Percentiles rank a stretch among this genome's conserved stretches.
Conservation (phyloP, 2,797 vertebrate species). For the Manis pentadactyla region DNA sequence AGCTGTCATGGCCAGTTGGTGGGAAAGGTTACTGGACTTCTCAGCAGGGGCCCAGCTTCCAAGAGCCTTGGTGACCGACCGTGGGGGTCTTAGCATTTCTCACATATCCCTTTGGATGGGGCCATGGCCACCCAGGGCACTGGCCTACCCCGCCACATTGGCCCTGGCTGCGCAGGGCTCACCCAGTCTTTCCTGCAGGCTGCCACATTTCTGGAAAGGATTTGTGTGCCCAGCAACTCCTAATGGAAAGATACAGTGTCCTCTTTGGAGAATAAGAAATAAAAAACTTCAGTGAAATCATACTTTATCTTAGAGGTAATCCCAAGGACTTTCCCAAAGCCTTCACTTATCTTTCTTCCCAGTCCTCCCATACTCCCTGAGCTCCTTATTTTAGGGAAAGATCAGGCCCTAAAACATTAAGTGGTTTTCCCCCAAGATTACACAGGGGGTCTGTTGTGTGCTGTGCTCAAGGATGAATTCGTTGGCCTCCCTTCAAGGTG, state of each 20-base stretch:
- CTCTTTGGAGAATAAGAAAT: background rate
- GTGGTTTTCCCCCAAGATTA: background rate
- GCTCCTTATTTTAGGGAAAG: background rate
- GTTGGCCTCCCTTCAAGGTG: background rate
- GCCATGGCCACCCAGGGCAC: background rate
- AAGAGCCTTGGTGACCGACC: background rate
- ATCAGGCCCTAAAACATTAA: background rate
- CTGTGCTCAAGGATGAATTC: background rate
- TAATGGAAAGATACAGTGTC: background rate
- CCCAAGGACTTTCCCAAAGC: background rate
- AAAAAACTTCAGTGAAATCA: background rate
- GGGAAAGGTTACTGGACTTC: background rate
- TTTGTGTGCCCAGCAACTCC: background rate
- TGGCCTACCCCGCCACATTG: background rate
- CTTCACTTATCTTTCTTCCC: background rate
- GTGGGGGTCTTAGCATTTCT: background rate
- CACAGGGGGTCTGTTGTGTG: background rate
- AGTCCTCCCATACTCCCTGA: background rate
- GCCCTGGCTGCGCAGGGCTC: background rate
- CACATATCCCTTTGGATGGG: background rate
- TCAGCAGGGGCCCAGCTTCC: background rate
- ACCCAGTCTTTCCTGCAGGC: background rate
- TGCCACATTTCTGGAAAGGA: background rate
- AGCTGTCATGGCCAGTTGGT: background rate
- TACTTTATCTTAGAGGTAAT: background rate